A percentile compares a stretch with the other conserved stretches of the same genome.
phyloP scores from a whole-genome alignment of 2,797 vertebrate species.

The Merluccius polli region DNA sequence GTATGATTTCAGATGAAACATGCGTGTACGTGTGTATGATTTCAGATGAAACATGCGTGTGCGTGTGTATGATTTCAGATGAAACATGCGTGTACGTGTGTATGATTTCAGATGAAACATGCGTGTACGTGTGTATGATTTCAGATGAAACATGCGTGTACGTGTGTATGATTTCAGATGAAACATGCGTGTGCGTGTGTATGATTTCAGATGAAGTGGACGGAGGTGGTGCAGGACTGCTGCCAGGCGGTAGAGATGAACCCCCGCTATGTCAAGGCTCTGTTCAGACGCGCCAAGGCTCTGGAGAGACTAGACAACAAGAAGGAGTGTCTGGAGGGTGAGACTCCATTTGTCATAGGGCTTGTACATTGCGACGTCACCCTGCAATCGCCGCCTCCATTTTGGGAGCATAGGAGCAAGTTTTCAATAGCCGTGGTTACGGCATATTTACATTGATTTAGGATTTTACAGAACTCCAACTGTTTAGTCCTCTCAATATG shows the following conservation, averaged over 20 bases:
- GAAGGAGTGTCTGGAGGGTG: conserved; percentile 96
- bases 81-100: neutral
- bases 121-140: neutral
- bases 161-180: neutral
- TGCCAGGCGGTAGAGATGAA: conserved; percentile 91
- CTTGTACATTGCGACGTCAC: no score
- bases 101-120: neutral
- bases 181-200: neutral
- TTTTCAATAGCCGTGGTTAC: no score
- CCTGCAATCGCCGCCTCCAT: no score
- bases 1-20: neutral
- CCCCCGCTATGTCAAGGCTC: conserved; percentile 94
- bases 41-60: neutral
- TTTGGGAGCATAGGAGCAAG: no score
- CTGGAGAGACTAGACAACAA: conserved; percentile 95
- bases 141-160: neutral
- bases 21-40: neutral
- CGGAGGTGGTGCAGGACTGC: conserved; percentile 93
- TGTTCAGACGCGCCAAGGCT: conserved; percentile 95
- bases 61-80: neutral
- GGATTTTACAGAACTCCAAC: no score
- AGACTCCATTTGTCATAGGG: no score
- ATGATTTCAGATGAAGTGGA: conserved; percentile 86
- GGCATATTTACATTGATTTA: no score
- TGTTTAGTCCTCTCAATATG: no score